Evolutionary conservation across 37 sponge, comb jelly and placozoan species (phyloP).

Genomic region (Cladorhizidae sp.): DNA sequence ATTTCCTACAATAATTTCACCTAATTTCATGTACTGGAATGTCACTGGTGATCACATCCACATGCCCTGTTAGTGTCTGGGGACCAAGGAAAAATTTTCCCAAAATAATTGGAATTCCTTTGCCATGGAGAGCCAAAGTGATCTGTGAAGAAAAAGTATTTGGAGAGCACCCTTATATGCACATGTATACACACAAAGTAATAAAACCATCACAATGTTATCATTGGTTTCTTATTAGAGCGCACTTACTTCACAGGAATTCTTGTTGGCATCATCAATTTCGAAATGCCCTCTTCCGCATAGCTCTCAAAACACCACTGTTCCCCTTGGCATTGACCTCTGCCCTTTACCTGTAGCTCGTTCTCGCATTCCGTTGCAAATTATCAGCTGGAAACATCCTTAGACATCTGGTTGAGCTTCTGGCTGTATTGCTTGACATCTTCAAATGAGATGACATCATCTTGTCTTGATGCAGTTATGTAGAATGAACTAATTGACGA

Average conservation of each 20-base stretch:
- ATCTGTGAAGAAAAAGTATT: neutral
- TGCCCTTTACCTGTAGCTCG: neutral
- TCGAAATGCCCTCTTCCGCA: neutral
- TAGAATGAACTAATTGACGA: neutral
- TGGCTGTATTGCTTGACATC: conserved; percentile 20
- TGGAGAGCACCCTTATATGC: neutral
- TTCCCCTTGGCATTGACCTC: neutral
- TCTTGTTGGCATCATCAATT: neutral
- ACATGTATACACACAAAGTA: neutral
- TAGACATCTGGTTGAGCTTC: conserved; percentile 1
- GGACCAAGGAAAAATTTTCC: no score
- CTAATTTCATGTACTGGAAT: no score
- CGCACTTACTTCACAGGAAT: neutral
- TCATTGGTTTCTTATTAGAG: no score
- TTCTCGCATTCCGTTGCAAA: neutral
- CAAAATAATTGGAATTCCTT: no score
- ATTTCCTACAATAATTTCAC: no score
- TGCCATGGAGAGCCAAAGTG: neutral
- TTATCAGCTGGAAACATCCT: neutral
- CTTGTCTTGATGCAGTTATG: conserved; percentile 18
- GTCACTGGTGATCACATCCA: no score
- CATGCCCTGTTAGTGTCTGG: no score
- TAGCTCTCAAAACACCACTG: conserved; percentile 2
- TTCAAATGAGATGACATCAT: conserved; percentile 18
- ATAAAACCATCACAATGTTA: no score